Base-by-base conservation (phyloP, 1,140 invertebrate genomes). In the Drosophila saltans region DNA sequence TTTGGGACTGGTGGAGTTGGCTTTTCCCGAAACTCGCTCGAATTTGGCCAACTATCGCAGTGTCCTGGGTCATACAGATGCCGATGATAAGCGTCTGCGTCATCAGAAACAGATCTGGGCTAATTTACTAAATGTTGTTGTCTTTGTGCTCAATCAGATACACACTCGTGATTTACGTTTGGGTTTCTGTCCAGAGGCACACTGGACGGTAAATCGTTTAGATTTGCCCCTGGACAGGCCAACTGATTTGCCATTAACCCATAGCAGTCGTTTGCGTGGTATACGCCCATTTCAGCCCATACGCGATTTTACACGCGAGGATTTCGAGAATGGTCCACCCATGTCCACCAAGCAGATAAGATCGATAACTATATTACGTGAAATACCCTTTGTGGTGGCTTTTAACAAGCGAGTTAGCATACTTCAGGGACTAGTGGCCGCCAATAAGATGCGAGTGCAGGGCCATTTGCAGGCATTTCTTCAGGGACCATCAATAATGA, bases 331-430 rank as follows among this genome's bases (percentile, higher is more conserved):
- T 71, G 96, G 96, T 0, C 97, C 97, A 10, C 97, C 97, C 0
- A 92, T 98, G 36, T 97, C 97, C 0, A 97, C 96, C 11, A 97
- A 96, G 70, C 98, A 99, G 93, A 94, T 98, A 21, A 94, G 97
- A 64, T 97, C 97, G 2, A 93, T 98, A 36, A 97, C 97, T 0
- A 95, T 99, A 65, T 92, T 99, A 3, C 95, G 96, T 68, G 97
- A 99, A 92, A 95, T 99, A 71, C 98, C 98, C 0, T 99, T 99
- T 93, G 95, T 98, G 4, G 95, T 99, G 45, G 95, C 97, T 2
- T 99, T 99, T 90, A 95, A 96, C 65, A 96, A 98, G 78, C 93
- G 98, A 62, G 97, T 99, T 1, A 92, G 97, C 67, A 96, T 98
- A 56, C 95, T 98, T 72, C 96, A 98, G 88, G 95, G 96, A 26